These are phyloP conservation scores for Pyrgus malvae DNA, from an alignment of 2,888 invertebrate genomes.

Conservation along the genomic window DNA sequence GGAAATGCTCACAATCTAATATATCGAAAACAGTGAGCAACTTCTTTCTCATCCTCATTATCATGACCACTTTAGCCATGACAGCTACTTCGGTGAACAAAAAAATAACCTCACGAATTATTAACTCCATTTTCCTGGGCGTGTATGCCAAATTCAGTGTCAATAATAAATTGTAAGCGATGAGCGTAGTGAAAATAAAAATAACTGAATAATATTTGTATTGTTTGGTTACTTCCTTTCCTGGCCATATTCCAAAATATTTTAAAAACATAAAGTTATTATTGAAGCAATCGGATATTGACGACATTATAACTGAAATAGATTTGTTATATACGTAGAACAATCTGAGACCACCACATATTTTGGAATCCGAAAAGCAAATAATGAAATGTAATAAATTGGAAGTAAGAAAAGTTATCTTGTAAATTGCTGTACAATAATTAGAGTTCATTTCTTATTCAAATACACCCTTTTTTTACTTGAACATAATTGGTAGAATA, in stretches of 20 bases:
- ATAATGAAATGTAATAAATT: no score
- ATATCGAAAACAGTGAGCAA: conserved; percentile 50
- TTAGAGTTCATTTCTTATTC: neutral
- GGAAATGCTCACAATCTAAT: conserved; percentile 54
- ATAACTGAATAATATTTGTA: conserved; percentile 31
- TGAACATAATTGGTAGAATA: no score
- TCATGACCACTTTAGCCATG: conserved; percentile 50
- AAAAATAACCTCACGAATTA: conserved; percentile 56
- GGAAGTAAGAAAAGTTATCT: no score
- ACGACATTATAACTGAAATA: neutral
- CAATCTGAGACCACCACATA: no score
- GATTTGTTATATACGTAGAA: no score
- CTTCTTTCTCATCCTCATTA: conserved; percentile 50
- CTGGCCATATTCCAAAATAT: conserved; percentile 59
- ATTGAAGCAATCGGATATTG: conserved; percentile 48
- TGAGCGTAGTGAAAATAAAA: conserved; percentile 47
- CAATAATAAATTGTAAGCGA: conserved; percentile 52
- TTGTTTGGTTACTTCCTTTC: conserved; percentile 39
- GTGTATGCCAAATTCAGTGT: conserved; percentile 57
- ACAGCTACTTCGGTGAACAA: conserved; percentile 41
- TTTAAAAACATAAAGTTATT: conserved; percentile 49
- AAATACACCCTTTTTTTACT: neutral
- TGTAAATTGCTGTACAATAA: no score
- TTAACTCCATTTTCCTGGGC: conserved; percentile 53
- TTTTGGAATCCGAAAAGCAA: no score